These are phyloP conservation scores for Matsumyia berberina DNA, from an alignment of 2,888 invertebrate species.

Conservation along the genomic window DNA sequence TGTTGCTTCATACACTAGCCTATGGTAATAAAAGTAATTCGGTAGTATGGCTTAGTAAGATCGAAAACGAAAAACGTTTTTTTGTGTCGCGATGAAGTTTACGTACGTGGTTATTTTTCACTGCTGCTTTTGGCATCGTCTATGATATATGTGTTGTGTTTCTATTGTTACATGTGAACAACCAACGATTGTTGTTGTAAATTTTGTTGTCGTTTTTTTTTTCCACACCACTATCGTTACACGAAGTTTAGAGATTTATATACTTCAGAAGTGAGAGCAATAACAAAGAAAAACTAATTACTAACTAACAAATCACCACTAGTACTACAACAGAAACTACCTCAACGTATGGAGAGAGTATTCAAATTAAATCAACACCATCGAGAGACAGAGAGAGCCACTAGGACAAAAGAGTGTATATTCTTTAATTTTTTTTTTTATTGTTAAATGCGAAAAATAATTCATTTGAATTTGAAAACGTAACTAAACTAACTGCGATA, in stretches of 20 bases:
- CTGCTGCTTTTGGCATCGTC: constrained; percentile 62
- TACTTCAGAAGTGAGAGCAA: constrained; percentile 45
- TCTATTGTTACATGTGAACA: constrained; percentile 70
- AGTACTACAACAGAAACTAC: constrained; percentile 47
- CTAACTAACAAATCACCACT: constrained; percentile 63
- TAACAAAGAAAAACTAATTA: constrained; percentile 49
- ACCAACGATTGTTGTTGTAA: constrained; percentile 36
- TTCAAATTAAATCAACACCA: constrained; percentile 36
- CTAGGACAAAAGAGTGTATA: constrained; percentile 58
- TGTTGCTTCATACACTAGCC: constrained; percentile 60
- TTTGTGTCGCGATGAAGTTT: constrained; percentile 43
- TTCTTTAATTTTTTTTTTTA: constrained; percentile 34
- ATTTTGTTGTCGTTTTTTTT: constrained; percentile 8
- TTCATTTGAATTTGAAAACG: constrained; percentile 27
- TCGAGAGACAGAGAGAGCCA: constrained; percentile 32
- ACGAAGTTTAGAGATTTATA: constrained; percentile 26
- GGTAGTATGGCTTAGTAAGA: constrained; percentile 39
- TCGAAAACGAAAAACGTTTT: background rate
- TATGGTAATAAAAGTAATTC: constrained; percentile 37
- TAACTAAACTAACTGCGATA: constrained; percentile 77
- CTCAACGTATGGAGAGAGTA: constrained; percentile 48
- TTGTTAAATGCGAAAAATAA: constrained; percentile 49
- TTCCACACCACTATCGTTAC: constrained; percentile 45
- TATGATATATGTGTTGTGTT: constrained; percentile 68
- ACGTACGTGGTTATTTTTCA: constrained; percentile 31